Base-by-base conservation (phyloP, 2,888 invertebrate genomes). In the Nezara viridula region DNA sequence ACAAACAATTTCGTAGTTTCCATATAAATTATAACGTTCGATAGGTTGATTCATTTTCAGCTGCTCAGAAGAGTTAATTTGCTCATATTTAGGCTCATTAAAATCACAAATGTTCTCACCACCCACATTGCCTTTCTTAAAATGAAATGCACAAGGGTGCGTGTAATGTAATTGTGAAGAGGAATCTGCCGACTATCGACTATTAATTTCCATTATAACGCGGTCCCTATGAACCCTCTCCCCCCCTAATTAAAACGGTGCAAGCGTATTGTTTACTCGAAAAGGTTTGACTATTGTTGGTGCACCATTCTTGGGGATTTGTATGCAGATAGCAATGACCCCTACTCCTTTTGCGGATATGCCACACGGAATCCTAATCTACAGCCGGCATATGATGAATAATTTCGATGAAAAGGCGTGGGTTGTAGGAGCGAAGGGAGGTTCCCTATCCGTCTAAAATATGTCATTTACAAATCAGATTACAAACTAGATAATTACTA, bases 261-360 rank as follows among this genome's bases (percentile, higher is more conserved):
- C 24, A 44, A 24, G 81, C 44, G 24, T 81, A 81, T 81, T 81
- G 81, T 81, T 81, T 81, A 81, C 81, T 81, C 81, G n/a, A 44
- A 47, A 81, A 81, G 81, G 81, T 81, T 81, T 81, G 44, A 81
- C 81, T 81, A 81, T 81, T 81, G 81, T 81, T 81, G 44, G 24
- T 47, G 81, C 44, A 47, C 81, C 81, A 44, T 81, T 81, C 81
- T 81, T 44, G 81, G 81, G n/a, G 44, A 81, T 81, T 81, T 81
- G 81, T 81, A 81, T 81, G 81, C 81, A 44, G 81, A 81, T 81
- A 81, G 81, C n/a, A 81, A 81, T 81, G 81, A 44, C 44, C 81
- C 81, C 44, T 81, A 24, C 81, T 81, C 81, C 81, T 81, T 81
- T 81, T 44, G 81, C 81, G 81, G 40, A 81, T 81, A 81, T 44